These are phyloP conservation scores for Psilopsiagon aymara DNA, from an alignment of 2,113 vertebrate genomes.

Conservation along the genomic window DNA sequence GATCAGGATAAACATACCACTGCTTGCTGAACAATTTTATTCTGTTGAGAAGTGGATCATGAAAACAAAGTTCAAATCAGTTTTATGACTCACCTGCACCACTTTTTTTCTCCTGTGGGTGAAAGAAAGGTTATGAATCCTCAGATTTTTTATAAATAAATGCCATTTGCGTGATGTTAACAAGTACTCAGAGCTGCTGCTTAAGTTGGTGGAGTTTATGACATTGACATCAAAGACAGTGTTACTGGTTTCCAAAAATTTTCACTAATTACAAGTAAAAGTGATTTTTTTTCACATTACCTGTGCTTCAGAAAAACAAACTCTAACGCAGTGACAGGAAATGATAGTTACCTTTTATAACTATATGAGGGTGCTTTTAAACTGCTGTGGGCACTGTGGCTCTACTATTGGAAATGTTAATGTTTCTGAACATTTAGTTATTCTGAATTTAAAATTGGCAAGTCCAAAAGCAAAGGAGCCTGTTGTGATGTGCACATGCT, in stretches of 20 bases:
- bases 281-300: not conserved
- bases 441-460: not conserved
- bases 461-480: not conserved
- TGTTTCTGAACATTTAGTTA: not conserved
- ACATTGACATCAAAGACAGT: not conserved
- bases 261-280: not conserved
- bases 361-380: not conserved
- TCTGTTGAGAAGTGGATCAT: not conserved
- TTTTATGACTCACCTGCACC: not conserved
- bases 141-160: not conserved
- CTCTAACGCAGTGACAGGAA: not conserved
- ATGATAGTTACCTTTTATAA: not conserved
- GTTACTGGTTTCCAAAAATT: not conserved
- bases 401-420: not conserved
- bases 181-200: not conserved
- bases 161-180: not conserved
- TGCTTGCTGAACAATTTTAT: not conserved
- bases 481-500: fast-evolving
- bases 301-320: not conserved
- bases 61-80: not conserved
- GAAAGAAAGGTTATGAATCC: not conserved
- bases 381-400: not conserved
- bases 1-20: not conserved
- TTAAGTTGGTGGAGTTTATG: not conserved
- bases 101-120: not conserved